Conservation (phyloP, 2,888 invertebrate species). For the Xiphydria camelus region DNA sequence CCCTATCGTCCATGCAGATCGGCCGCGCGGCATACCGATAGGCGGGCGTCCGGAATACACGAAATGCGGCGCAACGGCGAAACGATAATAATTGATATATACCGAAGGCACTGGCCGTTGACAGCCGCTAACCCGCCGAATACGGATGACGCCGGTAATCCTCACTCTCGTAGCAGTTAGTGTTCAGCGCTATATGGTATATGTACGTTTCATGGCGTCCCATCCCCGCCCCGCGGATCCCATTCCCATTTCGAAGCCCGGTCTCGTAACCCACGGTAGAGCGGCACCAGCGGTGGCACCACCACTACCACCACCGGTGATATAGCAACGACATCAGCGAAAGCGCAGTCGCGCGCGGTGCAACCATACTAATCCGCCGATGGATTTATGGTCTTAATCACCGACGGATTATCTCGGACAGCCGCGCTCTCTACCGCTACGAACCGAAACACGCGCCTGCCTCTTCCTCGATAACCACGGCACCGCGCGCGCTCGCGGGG, state of each 20-base stretch:
- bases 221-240: constrained; percentile 18
- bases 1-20: no score
- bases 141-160: constrained; percentile 54
- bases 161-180: constrained; percentile 52
- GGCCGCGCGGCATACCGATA: constrained; percentile 5
- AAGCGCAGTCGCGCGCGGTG: constrained; percentile 32
- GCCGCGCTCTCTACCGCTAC: constrained; percentile 49
- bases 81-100: constrained; percentile 52
- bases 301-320: no score
- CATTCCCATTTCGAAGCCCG: no score
- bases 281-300: no score
- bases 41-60: no score
- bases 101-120: constrained; percentile 49
- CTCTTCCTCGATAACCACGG: constrained; percentile 56
- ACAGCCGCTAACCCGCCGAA: constrained; percentile 55
- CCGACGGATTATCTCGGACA: constrained; percentile 64
- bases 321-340: not conserved
- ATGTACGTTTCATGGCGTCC: constrained; percentile 43
- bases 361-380: constrained; percentile 58
- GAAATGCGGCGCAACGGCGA: constrained; percentile 30
- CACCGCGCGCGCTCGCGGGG: no score
- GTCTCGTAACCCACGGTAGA: no score
- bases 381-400: constrained; percentile 70
- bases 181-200: no score
- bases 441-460: constrained; percentile 55